Conservation (phyloP, 2,888 invertebrate genomes). For the Andrena hattorfiana region DNA sequence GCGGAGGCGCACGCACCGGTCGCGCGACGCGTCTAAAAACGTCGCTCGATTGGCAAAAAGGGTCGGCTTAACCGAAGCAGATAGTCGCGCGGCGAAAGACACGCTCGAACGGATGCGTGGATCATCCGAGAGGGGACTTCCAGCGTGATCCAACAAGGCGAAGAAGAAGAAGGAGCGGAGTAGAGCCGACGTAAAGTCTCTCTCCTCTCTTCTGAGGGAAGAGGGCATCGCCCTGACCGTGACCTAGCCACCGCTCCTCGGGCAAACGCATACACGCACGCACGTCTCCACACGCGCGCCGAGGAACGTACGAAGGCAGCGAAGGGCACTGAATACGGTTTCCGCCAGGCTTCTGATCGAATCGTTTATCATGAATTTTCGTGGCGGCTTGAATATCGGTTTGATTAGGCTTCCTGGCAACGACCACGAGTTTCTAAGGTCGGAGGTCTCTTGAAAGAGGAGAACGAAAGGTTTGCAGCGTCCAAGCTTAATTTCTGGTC, state of each 20-base stretch:
- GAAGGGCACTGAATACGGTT: conserved; percentile 25
- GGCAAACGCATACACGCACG: conserved; percentile 64
- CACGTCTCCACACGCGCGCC: conserved; percentile 19
- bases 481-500: neutral
- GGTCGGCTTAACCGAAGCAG: conserved; percentile 40
- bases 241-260: conserved; percentile 83
- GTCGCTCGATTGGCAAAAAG: conserved; percentile 52
- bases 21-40: conserved; percentile 51
- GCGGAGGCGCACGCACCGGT: conserved; percentile 28
- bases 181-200: conserved; percentile 70
- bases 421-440: neutral
- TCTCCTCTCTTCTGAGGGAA: conserved; percentile 73
- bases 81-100: conserved; percentile 47
- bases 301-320: conserved; percentile 22
- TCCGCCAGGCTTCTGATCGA: neutral
- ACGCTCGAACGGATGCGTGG: conserved; percentile 62
- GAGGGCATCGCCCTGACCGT: conserved; percentile 85
- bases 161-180: conserved; percentile 54
- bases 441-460: neutral
- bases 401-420: neutral
- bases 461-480: neutral
- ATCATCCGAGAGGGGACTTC: conserved; percentile 60
- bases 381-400: conserved; percentile 8
- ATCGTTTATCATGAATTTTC: conserved; percentile 26
- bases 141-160: conserved; percentile 58